Evolutionary conservation across 2,113 vertebrate species (phyloP).

Genomic region (Zapornia atra): DNA sequence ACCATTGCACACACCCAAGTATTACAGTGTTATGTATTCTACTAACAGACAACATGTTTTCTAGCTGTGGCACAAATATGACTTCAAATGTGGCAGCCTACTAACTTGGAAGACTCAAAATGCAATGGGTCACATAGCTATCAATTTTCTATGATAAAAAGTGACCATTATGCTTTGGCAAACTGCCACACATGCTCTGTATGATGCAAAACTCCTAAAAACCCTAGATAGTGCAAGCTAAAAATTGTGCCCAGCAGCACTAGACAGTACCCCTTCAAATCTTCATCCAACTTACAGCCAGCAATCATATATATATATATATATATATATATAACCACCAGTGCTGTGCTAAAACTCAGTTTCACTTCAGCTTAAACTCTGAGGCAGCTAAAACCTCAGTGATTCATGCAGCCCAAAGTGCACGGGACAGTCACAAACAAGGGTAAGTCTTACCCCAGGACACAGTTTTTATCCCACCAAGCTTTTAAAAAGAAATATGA

Average conservation of each 20-base stretch:
- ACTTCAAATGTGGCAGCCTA: background rate
- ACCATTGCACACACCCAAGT: too few species aligned
- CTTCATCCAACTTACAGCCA: background rate
- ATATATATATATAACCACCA: background rate
- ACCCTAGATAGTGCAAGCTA: background rate
- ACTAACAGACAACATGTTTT: background rate
- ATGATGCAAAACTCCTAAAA: background rate
- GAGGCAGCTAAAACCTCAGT: background rate
- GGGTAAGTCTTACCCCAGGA: background rate
- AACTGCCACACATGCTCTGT: background rate
- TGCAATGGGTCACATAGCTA: background rate
- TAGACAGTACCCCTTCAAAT: background rate
- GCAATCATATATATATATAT: background rate
- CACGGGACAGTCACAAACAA: background rate
- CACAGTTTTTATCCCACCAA: background rate
- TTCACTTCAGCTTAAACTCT: background rate
- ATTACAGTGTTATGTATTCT: background rate
- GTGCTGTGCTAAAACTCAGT: background rate
- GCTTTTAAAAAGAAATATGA: background rate
- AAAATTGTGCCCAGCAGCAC: background rate
- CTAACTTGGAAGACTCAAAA: background rate
- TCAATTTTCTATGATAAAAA: background rate
- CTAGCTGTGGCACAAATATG: background rate
- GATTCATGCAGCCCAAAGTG: background rate
- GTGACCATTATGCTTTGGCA: background rate